Evolutionary conservation across 2,888 invertebrate species (phyloP).

Genomic region (Aleiodes alternator): DNA sequence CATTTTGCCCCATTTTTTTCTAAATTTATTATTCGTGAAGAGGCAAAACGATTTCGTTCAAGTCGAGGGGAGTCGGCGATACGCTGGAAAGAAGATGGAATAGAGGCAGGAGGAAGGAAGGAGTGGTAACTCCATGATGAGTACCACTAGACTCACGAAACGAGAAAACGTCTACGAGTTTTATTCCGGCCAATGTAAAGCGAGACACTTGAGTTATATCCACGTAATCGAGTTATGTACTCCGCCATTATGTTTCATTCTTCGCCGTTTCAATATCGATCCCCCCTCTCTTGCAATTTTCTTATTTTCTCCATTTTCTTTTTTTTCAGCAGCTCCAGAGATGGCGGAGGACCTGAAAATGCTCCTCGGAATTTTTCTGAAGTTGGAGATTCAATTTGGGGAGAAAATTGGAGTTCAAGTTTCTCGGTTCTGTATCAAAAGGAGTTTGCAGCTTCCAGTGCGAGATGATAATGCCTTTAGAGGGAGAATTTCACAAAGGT

Average conservation of each 20-base stretch:
- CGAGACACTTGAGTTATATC: conserved; percentile 37
- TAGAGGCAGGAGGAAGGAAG: conserved; percentile 45
- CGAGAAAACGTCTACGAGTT: conserved; percentile 54
- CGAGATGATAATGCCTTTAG: no score
- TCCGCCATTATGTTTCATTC: conserved; percentile 28
- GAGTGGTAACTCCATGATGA: conserved; percentile 59
- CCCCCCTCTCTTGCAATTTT: neutral
- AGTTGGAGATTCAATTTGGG: no score
- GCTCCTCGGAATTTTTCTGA: no score
- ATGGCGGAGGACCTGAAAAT: no score
- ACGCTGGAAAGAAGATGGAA: neutral
- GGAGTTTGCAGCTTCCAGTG: no score
- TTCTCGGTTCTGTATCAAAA: no score
- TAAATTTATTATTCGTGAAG: conserved; percentile 27
- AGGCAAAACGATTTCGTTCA: conserved; percentile 35
- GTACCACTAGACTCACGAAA: conserved; percentile 53
- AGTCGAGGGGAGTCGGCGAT: conserved; percentile 28
- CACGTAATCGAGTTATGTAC: conserved; percentile 41
- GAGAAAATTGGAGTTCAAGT: no score
- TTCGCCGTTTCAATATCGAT: conserved; percentile 30
- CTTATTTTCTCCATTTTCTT: no score
- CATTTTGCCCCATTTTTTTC: conserved; percentile 7
- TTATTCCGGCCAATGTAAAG: conserved; percentile 34
- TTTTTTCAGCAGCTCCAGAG: no score
- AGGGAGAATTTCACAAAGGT: neutral